These are phyloP conservation scores for Centruroides sculpturatus DNA, from an alignment of 1,140 invertebrate genomes.

Conservation along the genomic window DNA sequence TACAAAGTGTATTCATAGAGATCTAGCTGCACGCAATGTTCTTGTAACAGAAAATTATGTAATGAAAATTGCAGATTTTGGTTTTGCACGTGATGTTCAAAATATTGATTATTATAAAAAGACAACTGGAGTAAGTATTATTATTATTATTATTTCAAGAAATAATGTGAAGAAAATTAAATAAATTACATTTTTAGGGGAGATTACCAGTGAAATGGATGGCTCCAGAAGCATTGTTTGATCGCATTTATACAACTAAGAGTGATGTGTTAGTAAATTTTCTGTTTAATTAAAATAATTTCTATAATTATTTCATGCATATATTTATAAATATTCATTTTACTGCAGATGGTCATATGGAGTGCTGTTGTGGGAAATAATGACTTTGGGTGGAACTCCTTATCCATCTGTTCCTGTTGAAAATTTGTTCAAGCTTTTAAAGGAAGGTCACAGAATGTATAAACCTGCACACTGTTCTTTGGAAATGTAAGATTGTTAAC, in stretches of 20 bases:
- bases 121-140: constrained; percentile 64
- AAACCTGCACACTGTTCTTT: not conserved
- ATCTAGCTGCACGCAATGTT: constrained; percentile 93
- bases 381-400: constrained; percentile 80
- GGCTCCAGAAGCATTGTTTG: constrained; percentile 91
- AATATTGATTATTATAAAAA: constrained; percentile 94
- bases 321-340: not conserved
- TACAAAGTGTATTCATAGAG: constrained; percentile 91
- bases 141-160: not conserved
- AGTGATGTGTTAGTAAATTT: constrained; percentile 60
- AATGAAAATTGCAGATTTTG: constrained; percentile 93
- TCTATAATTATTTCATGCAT: not conserved
- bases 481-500: not conserved
- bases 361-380: constrained; percentile 85
- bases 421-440: constrained; percentile 48
- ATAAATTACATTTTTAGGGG: constrained; percentile 44
- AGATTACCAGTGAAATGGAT: constrained; percentile 96
- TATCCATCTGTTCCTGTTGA: constrained; percentile 80
- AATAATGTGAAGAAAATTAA: not conserved
- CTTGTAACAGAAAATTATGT: constrained; percentile 77
- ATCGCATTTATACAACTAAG: constrained; percentile 88
- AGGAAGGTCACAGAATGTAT: constrained; percentile 83
- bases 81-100: constrained; percentile 85
- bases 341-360: constrained; percentile 67
- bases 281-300: not conserved